Evolutionary conservation across 1,140 invertebrate genomes (phyloP).

Genomic region (Akabosia matsudoensis): DNA sequence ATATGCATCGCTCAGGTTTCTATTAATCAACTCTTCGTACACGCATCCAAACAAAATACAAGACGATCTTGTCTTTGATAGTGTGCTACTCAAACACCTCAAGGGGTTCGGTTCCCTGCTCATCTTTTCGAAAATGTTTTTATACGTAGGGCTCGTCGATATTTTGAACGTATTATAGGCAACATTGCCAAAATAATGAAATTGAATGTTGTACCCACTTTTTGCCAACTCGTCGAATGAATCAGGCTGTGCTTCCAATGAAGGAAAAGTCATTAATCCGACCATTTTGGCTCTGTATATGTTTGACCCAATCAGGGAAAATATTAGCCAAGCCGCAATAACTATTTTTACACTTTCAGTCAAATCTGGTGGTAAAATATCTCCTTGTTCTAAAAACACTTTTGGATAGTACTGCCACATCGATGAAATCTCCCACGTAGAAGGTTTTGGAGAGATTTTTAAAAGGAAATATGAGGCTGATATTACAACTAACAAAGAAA

Average conservation of each 20-base stretch:
- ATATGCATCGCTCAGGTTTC: slow-evolving; percentile 2
- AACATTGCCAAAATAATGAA: slow-evolving; percentile 9
- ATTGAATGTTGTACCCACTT: not conserved
- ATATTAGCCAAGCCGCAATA: not conserved
- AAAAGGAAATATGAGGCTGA: not conserved
- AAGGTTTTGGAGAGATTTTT: not conserved
- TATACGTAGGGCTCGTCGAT: not conserved
- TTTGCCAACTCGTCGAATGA: not conserved
- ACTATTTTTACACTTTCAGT: not conserved
- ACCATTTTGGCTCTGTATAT: slow-evolving; percentile 22
- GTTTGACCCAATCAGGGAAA: not conserved
- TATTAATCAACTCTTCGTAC: not conserved
- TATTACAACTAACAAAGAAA: not conserved
- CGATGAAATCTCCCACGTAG: not conserved
- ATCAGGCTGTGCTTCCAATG: not conserved
- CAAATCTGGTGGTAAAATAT: not conserved
- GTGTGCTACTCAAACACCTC: not conserved
- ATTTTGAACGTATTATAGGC: slow-evolving; percentile 19
- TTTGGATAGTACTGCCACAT: not conserved
- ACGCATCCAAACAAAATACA: slow-evolving; percentile 7
- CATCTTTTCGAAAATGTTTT: not conserved
- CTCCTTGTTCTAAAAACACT: not conserved
- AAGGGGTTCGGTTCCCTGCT: not conserved
- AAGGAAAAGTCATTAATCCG: slow-evolving; percentile 9
- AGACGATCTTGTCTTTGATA: not conserved